Percentiles rank a stretch among this genome's conserved stretches.
Conservation (phyloP, 2,888 invertebrate species). For the Rotaria socialis region DNA sequence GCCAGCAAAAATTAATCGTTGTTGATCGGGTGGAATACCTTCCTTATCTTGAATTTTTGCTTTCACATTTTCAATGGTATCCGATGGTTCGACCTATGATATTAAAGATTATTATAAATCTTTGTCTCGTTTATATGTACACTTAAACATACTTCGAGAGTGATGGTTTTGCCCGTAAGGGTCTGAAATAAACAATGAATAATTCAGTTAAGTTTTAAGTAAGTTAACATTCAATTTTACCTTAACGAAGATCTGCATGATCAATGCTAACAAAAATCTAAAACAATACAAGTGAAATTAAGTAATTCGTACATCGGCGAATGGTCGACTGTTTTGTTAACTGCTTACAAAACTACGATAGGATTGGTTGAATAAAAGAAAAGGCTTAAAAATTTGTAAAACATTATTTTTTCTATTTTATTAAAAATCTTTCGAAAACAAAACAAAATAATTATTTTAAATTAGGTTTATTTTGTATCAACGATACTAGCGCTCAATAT, state of each 20-base stretch:
- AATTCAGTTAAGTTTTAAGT: not conserved
- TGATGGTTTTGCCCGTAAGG: conserved; percentile 8
- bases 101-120: not conserved
- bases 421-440: no score
- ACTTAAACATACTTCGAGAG: not conserved
- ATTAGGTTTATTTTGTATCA: not conserved
- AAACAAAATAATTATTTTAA: not conserved
- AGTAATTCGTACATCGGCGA: not conserved
- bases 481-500: not conserved
- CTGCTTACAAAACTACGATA: not conserved
- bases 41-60: conserved; percentile 34
- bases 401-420: no score
- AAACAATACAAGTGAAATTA: not conserved
- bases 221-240: not conserved
- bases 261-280: not conserved
- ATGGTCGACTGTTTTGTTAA: not conserved
- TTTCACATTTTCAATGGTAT: not conserved
- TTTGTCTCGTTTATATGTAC: no score
- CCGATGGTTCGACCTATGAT: not conserved
- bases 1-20: conserved; percentile 36
- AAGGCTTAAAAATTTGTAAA: not conserved
- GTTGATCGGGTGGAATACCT: conserved; percentile 34
- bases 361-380: not conserved
- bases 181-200: not conserved
- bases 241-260: conserved; percentile 26